Percentiles rank a stretch among this genome's conserved stretches.
Conservation (phyloP, 2,797 vertebrate species). For the Sebastes taczanowskii region DNA sequence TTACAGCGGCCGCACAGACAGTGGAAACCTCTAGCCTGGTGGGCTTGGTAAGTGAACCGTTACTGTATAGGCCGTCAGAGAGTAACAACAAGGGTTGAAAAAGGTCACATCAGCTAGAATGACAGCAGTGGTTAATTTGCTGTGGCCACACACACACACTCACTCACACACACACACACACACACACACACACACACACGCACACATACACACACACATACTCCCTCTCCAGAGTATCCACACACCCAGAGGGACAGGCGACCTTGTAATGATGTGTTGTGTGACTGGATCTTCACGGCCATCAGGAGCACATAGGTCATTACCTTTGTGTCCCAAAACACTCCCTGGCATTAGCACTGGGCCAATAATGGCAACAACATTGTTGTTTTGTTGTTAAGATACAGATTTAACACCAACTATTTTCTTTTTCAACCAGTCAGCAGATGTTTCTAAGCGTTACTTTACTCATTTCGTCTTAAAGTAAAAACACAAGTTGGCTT, state of each 20-base stretch:
- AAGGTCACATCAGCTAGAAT: constrained; percentile 58
- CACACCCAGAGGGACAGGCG: constrained; percentile 10
- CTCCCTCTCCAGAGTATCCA: neutral
- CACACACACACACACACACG: neutral
- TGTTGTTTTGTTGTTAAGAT: neutral
- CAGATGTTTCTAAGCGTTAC: neutral
- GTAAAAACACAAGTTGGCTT: neutral
- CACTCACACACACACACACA: neutral
- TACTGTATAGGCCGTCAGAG: constrained; percentile 39
- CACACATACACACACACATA: neutral
- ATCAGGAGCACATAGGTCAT: neutral
- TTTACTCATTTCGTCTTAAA: neutral
- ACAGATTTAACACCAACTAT: neutral
- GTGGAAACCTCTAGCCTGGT: constrained; percentile 2
- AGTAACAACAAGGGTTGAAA: constrained; percentile 43
- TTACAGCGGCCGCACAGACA: constrained; percentile 6
- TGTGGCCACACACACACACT: constrained; percentile 1
- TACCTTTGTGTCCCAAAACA: neutral
- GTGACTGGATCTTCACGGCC: neutral
- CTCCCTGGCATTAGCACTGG: neutral
- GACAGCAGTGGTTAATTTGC: constrained; percentile 44
- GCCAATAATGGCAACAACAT: neutral
- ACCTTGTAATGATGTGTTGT: constrained; percentile 26
- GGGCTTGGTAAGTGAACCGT: constrained; percentile 36
- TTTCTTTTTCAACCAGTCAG: neutral